phyloP scores from a whole-genome alignment of 1,140 invertebrate genomes.

The Propsilocerus akamusi region DNA sequence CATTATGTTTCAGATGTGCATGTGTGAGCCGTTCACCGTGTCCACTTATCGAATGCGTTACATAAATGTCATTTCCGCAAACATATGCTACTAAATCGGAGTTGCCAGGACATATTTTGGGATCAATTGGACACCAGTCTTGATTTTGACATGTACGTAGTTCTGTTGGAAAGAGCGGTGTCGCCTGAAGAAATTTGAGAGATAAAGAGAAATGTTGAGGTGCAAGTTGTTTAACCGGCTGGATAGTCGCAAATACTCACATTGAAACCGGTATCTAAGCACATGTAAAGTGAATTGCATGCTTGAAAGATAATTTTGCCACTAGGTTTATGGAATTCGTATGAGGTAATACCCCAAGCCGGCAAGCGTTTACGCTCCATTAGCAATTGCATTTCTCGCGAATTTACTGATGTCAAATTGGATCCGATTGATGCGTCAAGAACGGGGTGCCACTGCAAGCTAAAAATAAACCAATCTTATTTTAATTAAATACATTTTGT shows the following conservation, averaged over 20 bases:
- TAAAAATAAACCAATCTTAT: constrained; percentile 17
- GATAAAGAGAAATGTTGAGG: not conserved
- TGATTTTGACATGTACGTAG: constrained; percentile 34
- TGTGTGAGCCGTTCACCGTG: constrained; percentile 56
- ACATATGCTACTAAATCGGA: constrained; percentile 76
- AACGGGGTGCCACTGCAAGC: constrained; percentile 47
- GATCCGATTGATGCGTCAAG: constrained; percentile 49
- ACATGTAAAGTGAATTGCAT: constrained; percentile 65
- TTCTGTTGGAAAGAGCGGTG: constrained; percentile 49
- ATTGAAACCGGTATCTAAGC: constrained; percentile 48
- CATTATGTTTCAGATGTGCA: constrained; percentile 56
- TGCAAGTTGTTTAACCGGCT: not conserved
- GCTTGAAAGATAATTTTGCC: constrained; percentile 83
- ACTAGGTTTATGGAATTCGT: constrained; percentile 61
- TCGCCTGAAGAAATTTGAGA: constrained; percentile 29
- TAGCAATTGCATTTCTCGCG: constrained; percentile 73
- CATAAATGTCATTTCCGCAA: constrained; percentile 79
- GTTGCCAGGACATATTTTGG: constrained; percentile 79
- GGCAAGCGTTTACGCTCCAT: constrained; percentile 78
- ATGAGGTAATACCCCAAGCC: constrained; percentile 86
- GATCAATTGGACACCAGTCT: constrained; percentile 54
- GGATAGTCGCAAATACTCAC: constrained; percentile 24
- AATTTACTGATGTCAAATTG: constrained; percentile 31
- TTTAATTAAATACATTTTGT: constrained; percentile 9
- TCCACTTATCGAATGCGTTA: constrained; percentile 59